A percentile compares a stretch with the other conserved stretches of the same genome.
phyloP scores from a whole-genome alignment of 37 sponge, comb jelly and placozoan species.

The Dysidea cf. avara region DNA sequence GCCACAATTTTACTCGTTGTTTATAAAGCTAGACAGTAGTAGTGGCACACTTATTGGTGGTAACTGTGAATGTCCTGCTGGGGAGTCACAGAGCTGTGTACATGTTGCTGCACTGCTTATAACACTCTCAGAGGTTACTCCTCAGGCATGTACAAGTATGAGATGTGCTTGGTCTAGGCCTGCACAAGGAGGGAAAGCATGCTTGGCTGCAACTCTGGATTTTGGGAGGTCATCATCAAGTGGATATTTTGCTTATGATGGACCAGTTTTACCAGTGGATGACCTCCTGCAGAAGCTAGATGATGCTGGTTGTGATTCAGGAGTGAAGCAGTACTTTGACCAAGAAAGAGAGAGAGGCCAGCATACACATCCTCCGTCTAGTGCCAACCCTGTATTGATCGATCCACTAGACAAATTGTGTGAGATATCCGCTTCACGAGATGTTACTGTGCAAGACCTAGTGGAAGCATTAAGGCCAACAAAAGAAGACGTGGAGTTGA shows the following conservation, averaged over 20 bases:
- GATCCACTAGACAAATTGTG: no score
- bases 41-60: neutral
- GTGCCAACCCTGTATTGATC: no score
- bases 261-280: neutral
- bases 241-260: constrained; percentile 5
- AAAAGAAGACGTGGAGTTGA: constrained; percentile 26
- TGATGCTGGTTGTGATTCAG: neutral
- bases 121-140: constrained; percentile 25
- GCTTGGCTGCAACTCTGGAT: neutral
- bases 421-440: no score
- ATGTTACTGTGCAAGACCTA: constrained; percentile 18
- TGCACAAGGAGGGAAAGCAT: constrained; percentile 19
- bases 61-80: constrained; percentile 6
- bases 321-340: constrained; percentile 2
- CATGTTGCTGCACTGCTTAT: constrained; percentile 25
- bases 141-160: constrained; percentile 16
- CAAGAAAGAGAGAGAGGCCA: constrained; percentile 8
- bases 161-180: no score
- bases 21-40: constrained; percentile 2
- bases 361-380: no score
- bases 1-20: constrained; percentile 13
- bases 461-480: constrained; percentile 10
- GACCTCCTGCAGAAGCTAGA: neutral
- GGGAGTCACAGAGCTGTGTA: constrained; percentile 32
- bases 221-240: constrained; percentile 21